These are phyloP conservation scores for Chelmon rostratus DNA, from an alignment of 2,797 vertebrate genomes.

Conservation along the genomic window DNA sequence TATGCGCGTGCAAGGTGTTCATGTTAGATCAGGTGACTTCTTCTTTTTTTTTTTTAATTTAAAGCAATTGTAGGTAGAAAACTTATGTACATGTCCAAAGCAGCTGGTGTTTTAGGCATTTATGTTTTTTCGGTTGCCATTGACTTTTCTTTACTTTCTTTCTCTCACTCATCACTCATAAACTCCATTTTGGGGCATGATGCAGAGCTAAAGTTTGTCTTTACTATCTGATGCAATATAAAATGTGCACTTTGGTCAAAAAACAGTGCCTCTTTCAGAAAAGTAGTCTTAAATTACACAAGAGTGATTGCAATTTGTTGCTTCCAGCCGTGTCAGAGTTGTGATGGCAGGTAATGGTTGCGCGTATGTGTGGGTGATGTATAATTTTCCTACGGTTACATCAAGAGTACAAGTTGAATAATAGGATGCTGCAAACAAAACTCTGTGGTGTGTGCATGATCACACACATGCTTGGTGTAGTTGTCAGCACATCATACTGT, in stretches of 20 bases:
- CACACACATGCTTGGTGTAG: background rate
- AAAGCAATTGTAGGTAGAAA: background rate
- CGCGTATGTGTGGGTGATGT: constrained; percentile 17
- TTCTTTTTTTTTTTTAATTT: background rate
- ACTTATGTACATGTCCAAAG: background rate
- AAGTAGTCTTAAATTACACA: background rate
- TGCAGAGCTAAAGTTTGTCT: background rate
- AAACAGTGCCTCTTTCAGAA: background rate
- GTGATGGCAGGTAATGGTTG: constrained; percentile 3
- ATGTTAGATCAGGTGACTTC: background rate
- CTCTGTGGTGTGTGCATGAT: background rate
- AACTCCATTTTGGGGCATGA: background rate
- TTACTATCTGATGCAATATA: background rate
- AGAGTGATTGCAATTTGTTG: background rate
- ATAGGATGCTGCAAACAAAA: constrained; percentile 21
- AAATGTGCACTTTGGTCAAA: background rate
- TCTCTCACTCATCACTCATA: constrained; percentile 19
- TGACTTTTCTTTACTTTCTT: background rate
- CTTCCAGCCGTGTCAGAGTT: background rate
- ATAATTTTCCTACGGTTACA: background rate
- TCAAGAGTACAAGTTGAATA: background rate
- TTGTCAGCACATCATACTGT: background rate
- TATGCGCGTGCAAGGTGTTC: constrained; percentile 5
- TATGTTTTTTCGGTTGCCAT: background rate
- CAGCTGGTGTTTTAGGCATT: background rate